These are phyloP conservation scores for Mustela lutreola DNA, from an alignment of 2,113 vertebrate species.

Conservation along the genomic window DNA sequence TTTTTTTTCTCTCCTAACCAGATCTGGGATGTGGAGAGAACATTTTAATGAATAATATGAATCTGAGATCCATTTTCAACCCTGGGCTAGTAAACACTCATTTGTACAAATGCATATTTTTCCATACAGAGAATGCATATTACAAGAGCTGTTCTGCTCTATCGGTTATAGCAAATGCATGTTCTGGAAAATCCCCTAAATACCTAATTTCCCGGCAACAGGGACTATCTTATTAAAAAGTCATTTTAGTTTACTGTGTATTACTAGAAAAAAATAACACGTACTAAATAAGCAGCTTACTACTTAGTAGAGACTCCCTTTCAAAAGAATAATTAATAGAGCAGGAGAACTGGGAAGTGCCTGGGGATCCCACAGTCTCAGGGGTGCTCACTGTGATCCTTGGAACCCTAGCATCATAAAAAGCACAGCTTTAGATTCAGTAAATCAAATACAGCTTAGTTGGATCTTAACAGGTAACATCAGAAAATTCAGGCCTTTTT, in stretches of 20 bases:
- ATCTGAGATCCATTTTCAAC: slow-evolving; percentile 55
- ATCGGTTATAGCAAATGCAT: slow-evolving; percentile 70
- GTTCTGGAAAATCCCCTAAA: slow-evolving; percentile 73
- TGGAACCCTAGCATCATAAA: fast-evolving
- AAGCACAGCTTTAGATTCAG: fast-evolving
- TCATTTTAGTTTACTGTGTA: slow-evolving; percentile 69
- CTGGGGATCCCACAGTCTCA: fast-evolving
- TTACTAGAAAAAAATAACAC: slow-evolving; percentile 60
- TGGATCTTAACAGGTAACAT: background rate
- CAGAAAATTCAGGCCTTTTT: background rate
- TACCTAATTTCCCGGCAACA: slow-evolving; percentile 72
- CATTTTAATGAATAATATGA: slow-evolving; percentile 55
- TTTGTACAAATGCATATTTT: slow-evolving; percentile 75
- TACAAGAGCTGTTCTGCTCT: slow-evolving; percentile 67
- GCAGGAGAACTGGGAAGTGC: background rate
- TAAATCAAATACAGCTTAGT: fast-evolving
- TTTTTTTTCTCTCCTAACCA: background rate
- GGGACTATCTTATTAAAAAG: slow-evolving; percentile 78
- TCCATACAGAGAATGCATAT: slow-evolving; percentile 47
- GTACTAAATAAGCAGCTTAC: slow-evolving; percentile 66
- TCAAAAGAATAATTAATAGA: background rate
- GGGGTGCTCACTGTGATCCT: fast-evolving
- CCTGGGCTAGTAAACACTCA: slow-evolving; percentile 43
- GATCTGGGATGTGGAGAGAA: background rate
- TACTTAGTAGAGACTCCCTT: background rate